phyloP scores from a whole-genome alignment of 2,797 vertebrate species.

The Sebastiscus albofasciatus region DNA sequence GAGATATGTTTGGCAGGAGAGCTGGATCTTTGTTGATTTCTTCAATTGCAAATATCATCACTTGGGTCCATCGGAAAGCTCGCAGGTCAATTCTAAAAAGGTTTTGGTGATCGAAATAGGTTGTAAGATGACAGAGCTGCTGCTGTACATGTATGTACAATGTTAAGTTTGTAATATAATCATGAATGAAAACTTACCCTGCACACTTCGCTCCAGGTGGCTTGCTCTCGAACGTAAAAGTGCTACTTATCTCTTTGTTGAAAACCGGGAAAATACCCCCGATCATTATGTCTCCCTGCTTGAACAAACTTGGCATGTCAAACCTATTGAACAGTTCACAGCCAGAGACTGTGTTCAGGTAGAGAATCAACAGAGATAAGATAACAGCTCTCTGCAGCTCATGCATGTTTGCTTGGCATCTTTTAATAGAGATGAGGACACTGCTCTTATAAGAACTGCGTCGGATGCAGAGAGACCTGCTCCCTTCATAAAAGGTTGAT shows the following conservation, averaged over 20 bases:
- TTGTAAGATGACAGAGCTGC: background rate
- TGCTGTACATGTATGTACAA: background rate
- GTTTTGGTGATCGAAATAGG: background rate
- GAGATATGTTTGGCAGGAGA: conserved; percentile 80
- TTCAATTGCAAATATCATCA: conserved; percentile 84
- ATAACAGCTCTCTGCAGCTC: conserved; percentile 6
- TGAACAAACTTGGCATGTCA: conserved; percentile 71
- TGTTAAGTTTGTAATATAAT: background rate
- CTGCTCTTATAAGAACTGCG: conserved; percentile 19
- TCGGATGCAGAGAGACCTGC: background rate
- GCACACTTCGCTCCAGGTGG: conserved; percentile 66
- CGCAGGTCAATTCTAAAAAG: conserved; percentile 78
- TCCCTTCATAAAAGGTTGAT: conserved; percentile 5
- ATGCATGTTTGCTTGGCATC: conserved; percentile 51
- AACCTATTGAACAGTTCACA: conserved; percentile 72
- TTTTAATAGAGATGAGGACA: conserved; percentile 5
- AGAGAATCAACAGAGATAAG: conserved; percentile 44
- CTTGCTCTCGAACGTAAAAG: conserved; percentile 57
- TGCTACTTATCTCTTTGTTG: conserved; percentile 74
- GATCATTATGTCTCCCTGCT: conserved; percentile 79
- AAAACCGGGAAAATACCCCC: conserved; percentile 85
- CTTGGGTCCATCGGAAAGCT: conserved; percentile 82
- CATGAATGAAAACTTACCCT: conserved; percentile 66
- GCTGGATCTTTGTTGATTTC: conserved; percentile 79
- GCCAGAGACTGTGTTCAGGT: conserved; percentile 34